A percentile compares a stretch with the other conserved stretches of the same genome.
Evolutionary conservation across 30 jellyfish, hydroid and myxozoan genomes (phyloP).

Genomic region (Aurelia aurita): DNA sequence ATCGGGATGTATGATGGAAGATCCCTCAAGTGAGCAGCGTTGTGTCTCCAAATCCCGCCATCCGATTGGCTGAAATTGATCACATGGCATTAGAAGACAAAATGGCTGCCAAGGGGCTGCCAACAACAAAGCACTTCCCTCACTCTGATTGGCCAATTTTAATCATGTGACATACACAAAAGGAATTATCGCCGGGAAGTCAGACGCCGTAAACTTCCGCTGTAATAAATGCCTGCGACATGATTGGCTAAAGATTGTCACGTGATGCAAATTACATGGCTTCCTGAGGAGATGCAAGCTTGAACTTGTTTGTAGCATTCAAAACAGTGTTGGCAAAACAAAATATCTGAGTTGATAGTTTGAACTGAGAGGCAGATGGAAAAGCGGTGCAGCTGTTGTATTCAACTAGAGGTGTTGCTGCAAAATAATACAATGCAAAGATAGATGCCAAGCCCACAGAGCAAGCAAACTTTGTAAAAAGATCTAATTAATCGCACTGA

Average conservation of each 20-base stretch:
- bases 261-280: conserved; percentile 1
- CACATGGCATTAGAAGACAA: conserved; percentile 54
- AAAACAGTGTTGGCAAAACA: conserved; percentile 25
- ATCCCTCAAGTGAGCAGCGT: conserved; percentile 88
- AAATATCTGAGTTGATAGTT: conserved; percentile 1
- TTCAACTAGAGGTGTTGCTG: not conserved
- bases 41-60: conserved; percentile 10
- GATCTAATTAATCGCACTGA: no score
- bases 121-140: not conserved
- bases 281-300: conserved; percentile 15
- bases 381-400: conserved; percentile 49
- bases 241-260: conserved; percentile 14
- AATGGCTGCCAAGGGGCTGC: conserved; percentile 60
- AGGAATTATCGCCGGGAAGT: not conserved
- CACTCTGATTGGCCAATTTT: not conserved
- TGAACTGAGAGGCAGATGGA: conserved; percentile 52
- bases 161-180: conserved; percentile 10
- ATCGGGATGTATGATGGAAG: conserved; percentile 83
- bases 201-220: not conserved
- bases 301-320: conserved; percentile 65
- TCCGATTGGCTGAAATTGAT: conserved; percentile 49
- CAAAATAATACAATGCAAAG: not conserved
- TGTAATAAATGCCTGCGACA: not conserved
- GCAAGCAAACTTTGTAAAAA: no score
- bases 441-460: not conserved